Base-by-base conservation (phyloP, 92 coral and sea anemone species). In the Phenganax marumi region DNA sequence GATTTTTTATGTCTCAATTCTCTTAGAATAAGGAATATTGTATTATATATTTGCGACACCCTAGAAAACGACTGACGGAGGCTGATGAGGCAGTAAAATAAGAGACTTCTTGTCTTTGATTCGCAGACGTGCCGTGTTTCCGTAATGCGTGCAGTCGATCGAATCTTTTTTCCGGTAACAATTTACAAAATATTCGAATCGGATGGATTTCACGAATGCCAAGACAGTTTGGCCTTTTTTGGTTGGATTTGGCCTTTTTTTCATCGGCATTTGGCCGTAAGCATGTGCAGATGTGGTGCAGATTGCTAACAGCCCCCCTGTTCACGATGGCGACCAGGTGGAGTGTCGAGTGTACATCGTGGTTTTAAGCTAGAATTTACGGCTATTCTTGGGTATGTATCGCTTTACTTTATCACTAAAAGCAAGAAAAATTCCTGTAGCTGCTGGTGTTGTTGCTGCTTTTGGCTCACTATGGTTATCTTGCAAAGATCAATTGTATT, bases 401-500 rank as follows among this genome's bases (percentile, higher is more conserved):
- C 72, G 73, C 48, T 21, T 62, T 78, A 24, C 46, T 33, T 56
- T 62, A 63, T 48, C 25, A 54, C 54, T 43, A 24, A 63, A 22
- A 52, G 53, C 57, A 16, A 78, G 73, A 48, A 48, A 49, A 46
- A 17, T 61, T 7, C 83, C 83, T 33, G 39, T 47, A 56, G 72
- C 83, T 78, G 72, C 73, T 39, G 73, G 83, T 17, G 53, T 78
- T 50, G 56, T 78, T 49, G 83, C 73, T 78, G 73, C 83, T 12
- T 78, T 78, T 78, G 83, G 83, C 23, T 39, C 73, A 47, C 48
- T 78, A 78, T 78, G 83, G 83, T 13, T 78, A 21, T 46, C 70
- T 1, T 61, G 83, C 49, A 61, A 63, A 60, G 83, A 78, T 62
- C 83, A 78, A 22, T 78, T 78, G 4, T 78, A 61, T 50, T 63